Evolutionary conservation across 1,140 invertebrate genomes (phyloP).

Genomic region (Dreissena polymorpha): DNA sequence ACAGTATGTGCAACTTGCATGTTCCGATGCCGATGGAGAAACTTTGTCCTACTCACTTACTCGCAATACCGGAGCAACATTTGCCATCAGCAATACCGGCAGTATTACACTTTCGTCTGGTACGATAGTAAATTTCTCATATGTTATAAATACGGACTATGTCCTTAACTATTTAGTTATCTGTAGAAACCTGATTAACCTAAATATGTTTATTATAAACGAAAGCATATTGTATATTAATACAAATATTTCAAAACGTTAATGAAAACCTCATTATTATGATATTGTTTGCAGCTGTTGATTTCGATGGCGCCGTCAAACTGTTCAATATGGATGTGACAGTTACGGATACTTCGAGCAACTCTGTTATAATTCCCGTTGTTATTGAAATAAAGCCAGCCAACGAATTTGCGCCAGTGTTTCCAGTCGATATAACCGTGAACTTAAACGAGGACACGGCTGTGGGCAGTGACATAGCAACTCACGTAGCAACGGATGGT

Average conservation of each 20-base stretch:
- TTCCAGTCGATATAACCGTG: constrained; percentile 34
- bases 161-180: too few species aligned
- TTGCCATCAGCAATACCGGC: constrained; percentile 47
- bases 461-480: constrained; percentile 41
- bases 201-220: constrained; percentile 38
- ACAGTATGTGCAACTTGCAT: constrained; percentile 57
- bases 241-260: neutral
- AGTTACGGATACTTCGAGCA: constrained; percentile 55
- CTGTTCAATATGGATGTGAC: constrained; percentile 58
- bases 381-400: constrained; percentile 44
- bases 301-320: constrained; percentile 2
- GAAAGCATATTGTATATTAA: too few species aligned
- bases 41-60: constrained; percentile 57
- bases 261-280: neutral
- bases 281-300: neutral
- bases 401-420: constrained; percentile 59
- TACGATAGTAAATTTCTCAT: constrained; percentile 34
- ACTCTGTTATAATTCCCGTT: constrained; percentile 48
- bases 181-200: constrained; percentile 63
- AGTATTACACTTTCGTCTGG: constrained; percentile 55
- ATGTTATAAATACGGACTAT: too few species aligned
- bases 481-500: constrained; percentile 59
- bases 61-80: constrained; percentile 55
- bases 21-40: constrained; percentile 59
- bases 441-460: constrained; percentile 52